A percentile compares a stretch with the other conserved stretches of the same genome.
Evolutionary conservation across 2,113 vertebrate species (phyloP).

Genomic region (Gorsachius goisagi): DNA sequence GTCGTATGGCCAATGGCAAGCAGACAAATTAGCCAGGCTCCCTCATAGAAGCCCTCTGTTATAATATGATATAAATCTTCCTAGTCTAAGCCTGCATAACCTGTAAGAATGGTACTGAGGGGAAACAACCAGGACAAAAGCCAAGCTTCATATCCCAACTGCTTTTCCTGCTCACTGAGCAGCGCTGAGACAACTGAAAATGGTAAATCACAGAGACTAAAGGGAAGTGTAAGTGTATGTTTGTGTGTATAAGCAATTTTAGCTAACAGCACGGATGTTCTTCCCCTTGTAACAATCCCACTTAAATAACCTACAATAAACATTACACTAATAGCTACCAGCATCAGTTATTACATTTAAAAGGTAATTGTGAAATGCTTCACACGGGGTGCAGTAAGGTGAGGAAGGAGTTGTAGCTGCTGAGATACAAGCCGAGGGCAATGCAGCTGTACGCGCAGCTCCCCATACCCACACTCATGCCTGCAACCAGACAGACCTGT

Average conservation of each 20-base stretch:
- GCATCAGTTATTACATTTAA: neutral
- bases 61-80: neutral
- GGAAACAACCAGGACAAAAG: neutral
- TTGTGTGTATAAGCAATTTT: neutral
- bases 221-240: neutral
- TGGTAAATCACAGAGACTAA: neutral
- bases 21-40: neutral
- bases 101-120: neutral
- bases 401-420: neutral
- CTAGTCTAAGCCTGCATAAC: neutral
- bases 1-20: neutral
- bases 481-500: neutral
- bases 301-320: neutral
- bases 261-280: neutral
- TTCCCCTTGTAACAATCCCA: neutral
- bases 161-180: neutral
- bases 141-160: neutral
- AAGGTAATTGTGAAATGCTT: neutral
- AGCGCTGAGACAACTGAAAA: neutral
- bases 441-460: neutral
- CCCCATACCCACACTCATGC: neutral
- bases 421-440: neutral
- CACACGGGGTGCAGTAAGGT: neutral
- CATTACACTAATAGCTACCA: neutral
- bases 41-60: neutral